phyloP scores from a whole-genome alignment of 1,140 invertebrate species.

The Drosophila nikananu region DNA sequence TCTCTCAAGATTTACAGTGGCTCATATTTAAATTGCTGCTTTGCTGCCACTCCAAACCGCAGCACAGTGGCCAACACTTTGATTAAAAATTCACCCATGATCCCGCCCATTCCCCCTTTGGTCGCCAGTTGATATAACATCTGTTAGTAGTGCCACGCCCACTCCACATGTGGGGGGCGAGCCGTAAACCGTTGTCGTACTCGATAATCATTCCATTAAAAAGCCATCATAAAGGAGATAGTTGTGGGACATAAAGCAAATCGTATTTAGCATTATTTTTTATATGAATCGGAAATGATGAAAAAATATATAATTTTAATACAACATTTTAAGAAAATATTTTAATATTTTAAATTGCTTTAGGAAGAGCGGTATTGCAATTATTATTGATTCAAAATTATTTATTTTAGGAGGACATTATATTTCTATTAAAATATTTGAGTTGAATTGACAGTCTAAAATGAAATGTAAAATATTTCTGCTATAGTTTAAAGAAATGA shows the following conservation, averaged over 20 bases:
- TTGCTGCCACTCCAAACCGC: constrained; percentile 56
- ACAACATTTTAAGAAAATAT: too few species aligned
- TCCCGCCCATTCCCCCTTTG: constrained; percentile 10
- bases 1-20: constrained; percentile 76
- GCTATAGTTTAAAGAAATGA: too few species aligned
- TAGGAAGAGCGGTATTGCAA: rapidly evolving
- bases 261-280: background rate
- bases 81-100: constrained; percentile 74
- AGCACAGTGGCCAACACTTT: constrained; percentile 58
- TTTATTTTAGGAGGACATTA: background rate
- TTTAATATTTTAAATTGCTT: background rate
- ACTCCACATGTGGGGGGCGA: constrained; percentile 54
- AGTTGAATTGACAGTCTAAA: too few species aligned
- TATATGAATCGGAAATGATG: background rate
- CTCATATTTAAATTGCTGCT: constrained; percentile 79
- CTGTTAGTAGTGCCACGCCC: constrained; percentile 29
- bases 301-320: too few species aligned
- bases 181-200: constrained; percentile 41
- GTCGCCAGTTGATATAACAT: constrained; percentile 15
- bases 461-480: too few species aligned
- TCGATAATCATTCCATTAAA: constrained; percentile 64
- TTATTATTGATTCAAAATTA: background rate
- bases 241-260: constrained; percentile 58
- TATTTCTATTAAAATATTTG: background rate
- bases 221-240: constrained; percentile 54